Evolutionary conservation across 2,113 vertebrate genomes (phyloP), one percentile per base, ranked within the genome.

Genomic region (Etheostoma spectabile): DNA sequence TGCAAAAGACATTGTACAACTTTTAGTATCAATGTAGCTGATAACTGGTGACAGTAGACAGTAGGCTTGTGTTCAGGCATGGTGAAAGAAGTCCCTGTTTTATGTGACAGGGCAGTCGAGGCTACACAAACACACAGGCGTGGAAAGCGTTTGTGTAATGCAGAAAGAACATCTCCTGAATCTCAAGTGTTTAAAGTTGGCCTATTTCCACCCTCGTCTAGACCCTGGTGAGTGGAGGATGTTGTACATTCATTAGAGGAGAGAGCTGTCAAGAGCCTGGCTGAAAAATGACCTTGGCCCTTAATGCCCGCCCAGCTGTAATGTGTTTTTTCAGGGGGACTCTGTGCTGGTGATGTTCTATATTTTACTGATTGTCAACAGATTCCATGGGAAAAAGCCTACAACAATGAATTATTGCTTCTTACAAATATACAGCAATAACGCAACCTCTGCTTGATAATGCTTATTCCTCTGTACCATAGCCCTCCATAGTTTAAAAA

Each of bases 111-210:
- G 70, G 69, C 72, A 62, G 59, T 71, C 27, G 2, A 78, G 56
- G 33, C 67, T 61, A 30, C 55, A 46, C 35, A 70, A 33, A 72
- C 12, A 57, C 68, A 76, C 45, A 49, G n/a, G 30, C 48, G 0
- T 22, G 56, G 27, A 56, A 81, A 80, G 45, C 6, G 15, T 52
- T 81, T 81, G 64, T 89, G 72, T 74, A 16, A 45, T 10, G 1
- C 6, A 11, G 46, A 80, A 46, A 53, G 56, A 77, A 46, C 74
- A 67, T 79, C 70, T 71, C 80, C 76, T 83, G 83, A 88, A 81
- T 92, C 81, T 83, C 53, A 81, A 90, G 86, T 86, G 89, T 78
- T 81, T 84, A 33, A 71, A 68, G 59, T 72, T 86, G 77, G 73
- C 86, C 76, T 86, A 75, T 67, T 88, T 89, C 75, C 80, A 71